phyloP scores from a whole-genome alignment of 2,797 vertebrate species.

The Centroberyx gerrardi region DNA sequence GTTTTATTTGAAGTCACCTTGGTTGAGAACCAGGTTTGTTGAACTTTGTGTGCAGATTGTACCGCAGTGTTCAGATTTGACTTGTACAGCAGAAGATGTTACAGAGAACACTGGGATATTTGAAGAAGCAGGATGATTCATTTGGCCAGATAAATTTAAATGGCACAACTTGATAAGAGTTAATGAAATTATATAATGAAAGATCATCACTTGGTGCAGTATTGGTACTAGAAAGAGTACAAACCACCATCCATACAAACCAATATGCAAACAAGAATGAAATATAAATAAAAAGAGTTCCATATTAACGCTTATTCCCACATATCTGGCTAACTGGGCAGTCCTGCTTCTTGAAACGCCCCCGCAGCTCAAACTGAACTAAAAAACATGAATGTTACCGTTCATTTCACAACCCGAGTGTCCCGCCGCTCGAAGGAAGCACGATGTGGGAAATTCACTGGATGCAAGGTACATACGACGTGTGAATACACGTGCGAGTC shows the following conservation, averaged over 20 bases:
- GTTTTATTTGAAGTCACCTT: constrained; percentile 1
- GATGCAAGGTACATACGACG: constrained; percentile 28
- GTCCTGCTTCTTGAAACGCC: background rate
- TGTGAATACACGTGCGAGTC: constrained; percentile 20
- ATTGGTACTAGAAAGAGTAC: too few relatives aligned
- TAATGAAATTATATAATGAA: background rate
- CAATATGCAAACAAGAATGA: background rate
- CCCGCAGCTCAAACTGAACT: constrained; percentile 17
- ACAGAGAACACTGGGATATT: constrained; percentile 11
- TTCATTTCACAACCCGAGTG: constrained; percentile 11
- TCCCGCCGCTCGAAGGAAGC: constrained; percentile 36
- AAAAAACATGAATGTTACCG: constrained; percentile 22
- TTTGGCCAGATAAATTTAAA: background rate
- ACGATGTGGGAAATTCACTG: constrained; percentile 36
- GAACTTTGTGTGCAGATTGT: background rate
- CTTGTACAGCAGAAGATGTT: background rate
- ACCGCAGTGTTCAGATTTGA: constrained; percentile 1
- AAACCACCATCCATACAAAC: background rate
- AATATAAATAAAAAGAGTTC: background rate
- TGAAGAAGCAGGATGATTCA: background rate
- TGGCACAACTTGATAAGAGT: background rate
- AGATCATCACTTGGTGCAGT: background rate
- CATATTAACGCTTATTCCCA: background rate
- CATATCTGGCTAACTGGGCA: background rate
- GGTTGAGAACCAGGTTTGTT: constrained; percentile 3